Evolutionary conservation across 2,113 vertebrate species (phyloP).

Genomic region (Pantherophis guttatus): DNA sequence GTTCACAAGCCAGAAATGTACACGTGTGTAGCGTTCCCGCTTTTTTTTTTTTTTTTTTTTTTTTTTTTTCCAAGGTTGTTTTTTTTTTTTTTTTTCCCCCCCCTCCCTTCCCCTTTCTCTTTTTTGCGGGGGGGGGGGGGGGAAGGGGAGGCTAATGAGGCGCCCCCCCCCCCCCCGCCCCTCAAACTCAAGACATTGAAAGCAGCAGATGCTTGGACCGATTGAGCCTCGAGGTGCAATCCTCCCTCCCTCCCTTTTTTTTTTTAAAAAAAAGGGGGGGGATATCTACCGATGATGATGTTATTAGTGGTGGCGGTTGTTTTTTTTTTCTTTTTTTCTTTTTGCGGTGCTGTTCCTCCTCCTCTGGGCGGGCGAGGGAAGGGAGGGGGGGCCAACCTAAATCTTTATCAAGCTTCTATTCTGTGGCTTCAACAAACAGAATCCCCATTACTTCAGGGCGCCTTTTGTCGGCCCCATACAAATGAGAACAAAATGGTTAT

Average conservation of each 20-base stretch:
- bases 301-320: conserved; percentile 74
- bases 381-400: conserved; percentile 67
- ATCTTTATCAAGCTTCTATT: conserved; percentile 99
- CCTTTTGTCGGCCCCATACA: conserved; percentile 99
- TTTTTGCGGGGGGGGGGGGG: not conserved
- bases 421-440: conserved; percentile 98
- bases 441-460: conserved; percentile 96
- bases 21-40: not conserved
- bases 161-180: conserved; percentile 29
- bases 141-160: conserved; percentile 43
- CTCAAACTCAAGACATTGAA: conserved; percentile 17
- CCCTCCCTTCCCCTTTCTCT: not conserved
- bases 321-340: no score
- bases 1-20: not conserved
- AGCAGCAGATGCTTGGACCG: conserved; percentile 72
- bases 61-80: not conserved
- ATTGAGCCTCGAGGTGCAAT: conserved; percentile 59
- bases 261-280: conserved; percentile 50
- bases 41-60: not conserved
- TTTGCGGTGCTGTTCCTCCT: conserved; percentile 40
- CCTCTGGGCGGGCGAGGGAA: conserved; percentile 24
- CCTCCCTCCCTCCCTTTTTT: conserved; percentile 52
- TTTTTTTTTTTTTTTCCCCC: not conserved
- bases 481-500: conserved; percentile 99
- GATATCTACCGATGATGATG: conserved; percentile 17